A percentile compares a stretch with the other conserved stretches of the same genome.
phyloP scores from a whole-genome alignment of 2,888 invertebrate genomes.

The Dolichomitus sp. region DNA sequence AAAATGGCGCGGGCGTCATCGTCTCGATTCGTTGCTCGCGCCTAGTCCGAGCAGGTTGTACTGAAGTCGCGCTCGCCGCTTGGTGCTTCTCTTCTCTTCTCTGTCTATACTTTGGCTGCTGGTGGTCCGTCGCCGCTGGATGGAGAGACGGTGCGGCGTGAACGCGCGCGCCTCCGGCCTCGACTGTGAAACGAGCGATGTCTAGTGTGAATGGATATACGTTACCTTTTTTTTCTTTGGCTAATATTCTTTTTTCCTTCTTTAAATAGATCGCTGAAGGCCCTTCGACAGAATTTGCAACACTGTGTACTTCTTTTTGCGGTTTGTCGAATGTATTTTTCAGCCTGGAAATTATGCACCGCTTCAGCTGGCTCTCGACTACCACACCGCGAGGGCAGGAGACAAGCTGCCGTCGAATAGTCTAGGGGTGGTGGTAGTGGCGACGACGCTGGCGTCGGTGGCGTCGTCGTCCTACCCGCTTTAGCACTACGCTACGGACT shows the following conservation, averaged over 20 bases:
- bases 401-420: slow-evolving; percentile 60
- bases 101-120: slow-evolving; percentile 10
- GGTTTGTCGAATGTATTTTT: background rate
- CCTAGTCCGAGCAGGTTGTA: slow-evolving; percentile 63
- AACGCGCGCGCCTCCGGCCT: slow-evolving; percentile 36
- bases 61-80: slow-evolving; percentile 46
- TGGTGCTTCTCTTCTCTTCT: background rate
- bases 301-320: background rate
- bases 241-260: background rate
- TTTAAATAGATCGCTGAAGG: too few relatives aligned
- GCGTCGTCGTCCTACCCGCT: slow-evolving; percentile 51
- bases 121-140: slow-evolving; percentile 23
- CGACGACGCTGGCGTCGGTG: slow-evolving; percentile 60
- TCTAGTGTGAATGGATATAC: slow-evolving; percentile 2
- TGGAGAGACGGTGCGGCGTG: slow-evolving; percentile 17
- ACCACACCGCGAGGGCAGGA: slow-evolving; percentile 21
- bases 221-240: slow-evolving; percentile 15
- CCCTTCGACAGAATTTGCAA: background rate
- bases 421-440: slow-evolving; percentile 64
- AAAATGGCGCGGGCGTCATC: slow-evolving; percentile 65
- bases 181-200: slow-evolving; percentile 10
- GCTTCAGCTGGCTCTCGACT: background rate
- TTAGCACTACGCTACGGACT: background rate
- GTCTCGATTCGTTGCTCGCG: slow-evolving; percentile 61
- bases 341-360: background rate